Evolutionary conservation across 2,113 vertebrate genomes (phyloP).

Genomic region (Seriola aureovittata): DNA sequence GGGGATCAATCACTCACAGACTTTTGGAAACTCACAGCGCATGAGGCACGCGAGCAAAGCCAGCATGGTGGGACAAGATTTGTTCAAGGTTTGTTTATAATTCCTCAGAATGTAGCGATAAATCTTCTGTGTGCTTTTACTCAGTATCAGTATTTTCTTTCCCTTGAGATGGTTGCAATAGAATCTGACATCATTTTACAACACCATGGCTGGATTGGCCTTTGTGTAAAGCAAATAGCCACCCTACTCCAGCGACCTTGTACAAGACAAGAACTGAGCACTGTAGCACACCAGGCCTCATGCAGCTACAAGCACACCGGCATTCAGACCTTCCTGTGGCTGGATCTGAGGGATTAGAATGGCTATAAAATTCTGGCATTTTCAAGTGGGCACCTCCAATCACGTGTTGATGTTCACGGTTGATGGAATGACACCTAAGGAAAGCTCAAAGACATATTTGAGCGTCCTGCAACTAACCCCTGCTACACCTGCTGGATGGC

Average conservation of each 20-base stretch:
- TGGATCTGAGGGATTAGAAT: not conserved
- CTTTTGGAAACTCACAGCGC: not conserved
- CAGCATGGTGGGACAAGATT: not conserved
- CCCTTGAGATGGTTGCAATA: not conserved
- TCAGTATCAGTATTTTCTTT: not conserved
- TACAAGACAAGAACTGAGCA: not conserved
- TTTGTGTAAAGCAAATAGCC: not conserved
- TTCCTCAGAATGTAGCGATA: not conserved
- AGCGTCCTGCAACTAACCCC: not conserved
- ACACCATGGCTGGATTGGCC: not conserved
- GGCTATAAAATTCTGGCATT: not conserved
- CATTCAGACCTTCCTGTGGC: not conserved
- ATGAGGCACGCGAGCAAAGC: not conserved
- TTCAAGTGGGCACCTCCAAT: constrained; percentile 14
- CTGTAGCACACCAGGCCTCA: not conserved
- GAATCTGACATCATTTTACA: not conserved
- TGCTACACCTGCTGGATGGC: not conserved
- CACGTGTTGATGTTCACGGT: not conserved
- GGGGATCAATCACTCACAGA: not conserved
- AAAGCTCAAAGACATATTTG: not conserved
- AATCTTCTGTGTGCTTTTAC: not conserved
- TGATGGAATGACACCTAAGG: constrained; percentile 1
- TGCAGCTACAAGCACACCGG: too few relatives aligned
- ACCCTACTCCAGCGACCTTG: not conserved
- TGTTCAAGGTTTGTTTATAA: not conserved